A percentile compares a stretch with the other conserved stretches of the same genome.
phyloP scores from a whole-genome alignment of 2,888 invertebrate species.

The Petrolisthes cinctipes region DNA sequence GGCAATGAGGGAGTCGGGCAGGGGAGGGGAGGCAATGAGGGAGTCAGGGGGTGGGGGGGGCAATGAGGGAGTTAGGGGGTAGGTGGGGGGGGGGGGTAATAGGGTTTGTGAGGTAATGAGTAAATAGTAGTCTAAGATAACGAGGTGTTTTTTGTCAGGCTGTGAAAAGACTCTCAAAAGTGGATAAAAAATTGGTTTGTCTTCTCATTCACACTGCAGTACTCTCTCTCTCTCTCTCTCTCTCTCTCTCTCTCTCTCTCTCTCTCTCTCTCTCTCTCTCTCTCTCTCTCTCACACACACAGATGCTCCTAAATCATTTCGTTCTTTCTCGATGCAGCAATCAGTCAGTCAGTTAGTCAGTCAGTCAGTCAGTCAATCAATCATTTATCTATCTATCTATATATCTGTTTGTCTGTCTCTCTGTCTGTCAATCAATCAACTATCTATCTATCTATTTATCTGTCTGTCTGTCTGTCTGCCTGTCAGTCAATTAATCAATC shows the following conservation, averaged over 20 bases:
- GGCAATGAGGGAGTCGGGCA: background rate
- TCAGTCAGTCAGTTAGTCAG: too few relatives aligned
- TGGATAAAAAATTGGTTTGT: background rate
- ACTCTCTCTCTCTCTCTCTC: background rate
- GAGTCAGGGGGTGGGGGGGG: slow-evolving; percentile 7
- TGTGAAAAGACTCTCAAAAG: too few relatives aligned
- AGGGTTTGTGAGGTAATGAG: background rate
- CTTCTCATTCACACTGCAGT: background rate
- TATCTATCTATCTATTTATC: background rate
- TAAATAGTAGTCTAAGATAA: background rate
- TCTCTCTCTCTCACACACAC: slow-evolving; percentile 3
- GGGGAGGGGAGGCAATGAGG: background rate
- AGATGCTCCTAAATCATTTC: too few relatives aligned
- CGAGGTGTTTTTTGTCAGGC: too few relatives aligned
- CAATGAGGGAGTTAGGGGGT: background rate
- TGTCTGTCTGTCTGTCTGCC: too few relatives aligned
- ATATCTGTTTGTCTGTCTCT: slow-evolving; percentile 18
- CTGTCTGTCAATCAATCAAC: background rate
- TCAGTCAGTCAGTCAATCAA: too few relatives aligned
- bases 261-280: slow-evolving; percentile 8
- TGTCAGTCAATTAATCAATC: too few relatives aligned
- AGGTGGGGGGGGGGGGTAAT: background rate
- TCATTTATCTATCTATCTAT: slow-evolving; percentile 2
- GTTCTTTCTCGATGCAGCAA: background rate
- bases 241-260: background rate